Percentiles rank a stretch among this genome's conserved stretches.
Evolutionary conservation across 2,797 vertebrate genomes (phyloP).

Genomic region (Chloroceryle amazona): DNA sequence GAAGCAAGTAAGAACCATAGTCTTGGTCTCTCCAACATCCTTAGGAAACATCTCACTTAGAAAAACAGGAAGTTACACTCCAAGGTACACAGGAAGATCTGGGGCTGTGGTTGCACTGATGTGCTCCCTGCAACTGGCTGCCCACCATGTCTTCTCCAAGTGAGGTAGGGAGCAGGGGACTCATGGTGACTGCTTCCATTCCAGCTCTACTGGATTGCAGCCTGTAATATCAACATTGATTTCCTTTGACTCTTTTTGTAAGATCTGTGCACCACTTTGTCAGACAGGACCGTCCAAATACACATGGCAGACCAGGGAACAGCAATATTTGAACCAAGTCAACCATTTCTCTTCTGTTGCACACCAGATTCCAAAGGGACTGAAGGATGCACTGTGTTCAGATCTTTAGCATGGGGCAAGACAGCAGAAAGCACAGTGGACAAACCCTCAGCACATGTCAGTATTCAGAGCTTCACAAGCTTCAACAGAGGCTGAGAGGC

Average conservation of each 20-base stretch:
- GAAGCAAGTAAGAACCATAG: neutral
- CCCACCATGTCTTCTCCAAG: neutral
- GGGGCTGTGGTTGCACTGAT: neutral
- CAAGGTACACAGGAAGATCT: neutral
- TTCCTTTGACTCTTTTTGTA: neutral
- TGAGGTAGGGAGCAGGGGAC: neutral
- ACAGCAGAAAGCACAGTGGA: neutral
- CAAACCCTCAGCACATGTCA: neutral
- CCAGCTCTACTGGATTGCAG: neutral
- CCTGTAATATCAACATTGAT: neutral
- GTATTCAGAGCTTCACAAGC: neutral
- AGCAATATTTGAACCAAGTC: neutral
- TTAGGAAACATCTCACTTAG: neutral
- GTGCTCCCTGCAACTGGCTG: neutral
- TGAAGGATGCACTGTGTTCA: neutral
- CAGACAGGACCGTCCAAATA: neutral
- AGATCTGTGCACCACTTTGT: neutral
- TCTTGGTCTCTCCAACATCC: neutral
- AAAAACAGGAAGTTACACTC: neutral
- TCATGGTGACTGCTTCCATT: neutral
- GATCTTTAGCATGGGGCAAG: neutral
- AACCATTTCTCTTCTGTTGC: neutral
- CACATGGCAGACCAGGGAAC: rapidly evolving
- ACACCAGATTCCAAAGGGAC: neutral
- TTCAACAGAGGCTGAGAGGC: neutral